phyloP scores from a whole-genome alignment of 2,797 vertebrate genomes.

The Sternarchorhynchus goeldii region DNA sequence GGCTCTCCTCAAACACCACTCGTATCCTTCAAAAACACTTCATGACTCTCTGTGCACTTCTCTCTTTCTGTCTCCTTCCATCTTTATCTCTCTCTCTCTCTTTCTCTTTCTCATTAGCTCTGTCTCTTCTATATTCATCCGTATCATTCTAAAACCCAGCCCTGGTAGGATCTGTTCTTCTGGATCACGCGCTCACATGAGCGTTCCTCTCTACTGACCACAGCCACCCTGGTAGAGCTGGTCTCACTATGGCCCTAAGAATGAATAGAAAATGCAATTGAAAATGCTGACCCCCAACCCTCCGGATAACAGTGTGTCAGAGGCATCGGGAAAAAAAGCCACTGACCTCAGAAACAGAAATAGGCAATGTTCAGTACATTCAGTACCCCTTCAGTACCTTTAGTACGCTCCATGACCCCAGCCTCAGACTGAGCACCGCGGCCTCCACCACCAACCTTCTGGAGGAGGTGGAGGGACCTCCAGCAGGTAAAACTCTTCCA shows the following conservation, averaged over 20 bases:
- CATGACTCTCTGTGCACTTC: background rate
- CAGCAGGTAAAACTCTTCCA: conserved; percentile 73
- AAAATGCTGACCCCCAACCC: no score
- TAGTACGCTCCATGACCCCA: conserved; percentile 64
- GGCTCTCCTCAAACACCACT: conserved; percentile 80
- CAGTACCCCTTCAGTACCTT: background rate
- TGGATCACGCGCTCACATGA: no score
- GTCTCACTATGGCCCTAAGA: no score
- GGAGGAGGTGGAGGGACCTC: conserved; percentile 79
- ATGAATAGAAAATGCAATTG: no score
- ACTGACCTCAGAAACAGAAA: no score
- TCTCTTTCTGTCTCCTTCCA: background rate
- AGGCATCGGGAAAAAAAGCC: no score
- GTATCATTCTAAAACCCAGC: background rate
- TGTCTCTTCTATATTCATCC: background rate
- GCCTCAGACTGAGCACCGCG: conserved; percentile 74
- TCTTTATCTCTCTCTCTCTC: background rate
- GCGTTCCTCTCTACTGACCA: no score
- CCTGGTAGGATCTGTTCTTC: no score
- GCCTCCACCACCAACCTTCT: conserved; percentile 84
- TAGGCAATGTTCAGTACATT: background rate
- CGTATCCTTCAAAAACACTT: conserved; percentile 73
- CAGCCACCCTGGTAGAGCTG: no score
- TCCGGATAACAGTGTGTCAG: no score
- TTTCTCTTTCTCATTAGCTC: background rate